A percentile compares a stretch with the other conserved stretches of the same genome.
Conservation (phyloP, 2,797 vertebrate genomes). For the Choloepus didactylus region DNA sequence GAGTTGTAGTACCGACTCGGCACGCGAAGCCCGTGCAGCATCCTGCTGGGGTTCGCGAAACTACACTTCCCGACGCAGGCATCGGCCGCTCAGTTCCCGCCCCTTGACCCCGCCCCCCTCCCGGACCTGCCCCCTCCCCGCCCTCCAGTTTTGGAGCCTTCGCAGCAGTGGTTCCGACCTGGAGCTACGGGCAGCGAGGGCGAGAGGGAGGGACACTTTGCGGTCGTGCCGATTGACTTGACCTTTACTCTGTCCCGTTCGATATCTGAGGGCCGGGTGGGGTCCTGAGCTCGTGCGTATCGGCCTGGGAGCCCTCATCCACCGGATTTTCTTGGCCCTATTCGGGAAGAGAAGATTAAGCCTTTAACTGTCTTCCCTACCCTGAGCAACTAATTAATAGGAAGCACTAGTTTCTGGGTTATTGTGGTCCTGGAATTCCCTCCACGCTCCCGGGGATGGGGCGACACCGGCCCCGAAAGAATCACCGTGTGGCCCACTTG, state of each 20-base stretch:
- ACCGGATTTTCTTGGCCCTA: not conserved
- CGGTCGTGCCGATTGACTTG: slow-evolving; percentile 71
- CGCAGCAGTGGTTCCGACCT: not conserved
- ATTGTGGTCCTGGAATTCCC: slow-evolving; percentile 41
- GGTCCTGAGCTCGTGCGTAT: not conserved
- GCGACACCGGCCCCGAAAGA: not conserved
- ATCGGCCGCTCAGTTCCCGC: not conserved
- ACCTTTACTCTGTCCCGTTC: not conserved
- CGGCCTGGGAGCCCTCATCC: not conserved
- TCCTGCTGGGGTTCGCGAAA: not conserved
- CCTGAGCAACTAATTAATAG: slow-evolving; percentile 31
- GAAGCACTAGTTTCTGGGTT: slow-evolving; percentile 60
- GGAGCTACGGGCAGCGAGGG: not conserved
- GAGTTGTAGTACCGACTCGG: slow-evolving; percentile 46
- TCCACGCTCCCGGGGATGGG: not conserved
- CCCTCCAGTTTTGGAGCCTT: slow-evolving; percentile 23
- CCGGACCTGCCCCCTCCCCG: slow-evolving; percentile 59
- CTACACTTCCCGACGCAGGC: slow-evolving; percentile 77
- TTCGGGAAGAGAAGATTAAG: slow-evolving; percentile 56
- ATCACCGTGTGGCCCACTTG: not conserved
- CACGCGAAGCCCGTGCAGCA: fast-evolving
- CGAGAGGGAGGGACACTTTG: not conserved
- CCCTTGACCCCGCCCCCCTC: not conserved
- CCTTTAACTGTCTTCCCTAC: not conserved
- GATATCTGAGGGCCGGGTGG: not conserved